These are phyloP conservation scores for Hypselothyrea guttata DNA, from an alignment of 2,888 invertebrate species.

Conservation along the genomic window DNA sequence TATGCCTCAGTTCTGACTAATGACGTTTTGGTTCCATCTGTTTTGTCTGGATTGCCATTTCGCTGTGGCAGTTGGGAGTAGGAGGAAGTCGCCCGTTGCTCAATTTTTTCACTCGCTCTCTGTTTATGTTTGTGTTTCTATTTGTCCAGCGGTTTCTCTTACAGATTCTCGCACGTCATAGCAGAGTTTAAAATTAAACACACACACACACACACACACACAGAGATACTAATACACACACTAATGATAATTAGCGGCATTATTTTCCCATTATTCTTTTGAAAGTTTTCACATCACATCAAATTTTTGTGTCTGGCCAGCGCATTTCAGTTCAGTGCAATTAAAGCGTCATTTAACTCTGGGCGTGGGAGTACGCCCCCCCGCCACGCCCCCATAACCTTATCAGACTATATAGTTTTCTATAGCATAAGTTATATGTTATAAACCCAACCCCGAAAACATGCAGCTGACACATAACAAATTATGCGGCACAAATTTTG, in stretches of 20 bases:
- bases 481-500: slow-evolving; percentile 35
- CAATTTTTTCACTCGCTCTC: slow-evolving; percentile 16
- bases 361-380: slow-evolving; percentile 64
- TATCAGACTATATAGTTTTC: not conserved
- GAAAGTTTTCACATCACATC: slow-evolving; percentile 48
- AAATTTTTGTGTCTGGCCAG: slow-evolving; percentile 17
- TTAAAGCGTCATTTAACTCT: slow-evolving; percentile 68
- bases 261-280: slow-evolving; percentile 74
- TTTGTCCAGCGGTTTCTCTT: slow-evolving; percentile 58
- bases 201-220: slow-evolving; percentile 36
- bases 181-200: slow-evolving; percentile 49
- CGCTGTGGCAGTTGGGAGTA: slow-evolving; percentile 55
- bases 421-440: slow-evolving; percentile 5
- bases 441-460: slow-evolving; percentile 1
- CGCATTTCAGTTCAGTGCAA: slow-evolving; percentile 58
- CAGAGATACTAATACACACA: slow-evolving; percentile 16
- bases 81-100: slow-evolving; percentile 53
- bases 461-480: slow-evolving; percentile 52
- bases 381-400: not conserved
- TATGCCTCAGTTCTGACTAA: slow-evolving; percentile 59
- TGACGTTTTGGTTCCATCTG: slow-evolving; percentile 49
- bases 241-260: slow-evolving; percentile 71
- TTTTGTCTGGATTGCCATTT: slow-evolving; percentile 36
- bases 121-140: slow-evolving; percentile 10
- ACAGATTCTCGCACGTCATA: slow-evolving; percentile 62